These are phyloP conservation scores for Lepidonotus clava DNA, from an alignment of 2,888 invertebrate genomes.

Conservation along the genomic window DNA sequence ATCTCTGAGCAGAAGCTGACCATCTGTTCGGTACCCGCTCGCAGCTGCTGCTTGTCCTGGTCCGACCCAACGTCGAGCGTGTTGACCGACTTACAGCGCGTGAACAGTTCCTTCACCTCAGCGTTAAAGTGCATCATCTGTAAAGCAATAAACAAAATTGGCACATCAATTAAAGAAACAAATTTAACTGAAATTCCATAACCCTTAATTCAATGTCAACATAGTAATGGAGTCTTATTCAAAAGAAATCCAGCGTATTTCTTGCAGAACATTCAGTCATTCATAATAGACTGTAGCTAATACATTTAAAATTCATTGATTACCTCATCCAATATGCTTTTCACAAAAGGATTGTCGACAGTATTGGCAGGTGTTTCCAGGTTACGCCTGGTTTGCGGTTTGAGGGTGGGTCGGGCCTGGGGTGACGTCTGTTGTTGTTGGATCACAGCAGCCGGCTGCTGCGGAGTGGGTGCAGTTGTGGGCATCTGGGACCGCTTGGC, in stretches of 20 bases:
- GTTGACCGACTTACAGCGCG: constrained; percentile 74
- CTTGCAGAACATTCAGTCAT: no score
- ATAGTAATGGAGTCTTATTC: no score
- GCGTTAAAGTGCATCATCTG: constrained; percentile 83
- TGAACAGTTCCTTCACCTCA: constrained; percentile 85
- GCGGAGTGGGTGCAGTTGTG: not conserved
- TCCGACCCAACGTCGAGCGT: constrained; percentile 83
- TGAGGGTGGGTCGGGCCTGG: constrained; percentile 7
- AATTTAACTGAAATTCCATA: no score
- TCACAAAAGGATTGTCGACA: constrained; percentile 69
- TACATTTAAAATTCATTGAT: no score
- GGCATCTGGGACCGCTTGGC: constrained; percentile 32
- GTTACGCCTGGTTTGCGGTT: not conserved
- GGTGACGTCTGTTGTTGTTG: constrained; percentile 13
- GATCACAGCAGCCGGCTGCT: not conserved
- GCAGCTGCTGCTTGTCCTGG: constrained; percentile 83
- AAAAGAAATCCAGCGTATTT: no score
- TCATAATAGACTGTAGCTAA: no score
- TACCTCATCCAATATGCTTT: constrained; percentile 74
- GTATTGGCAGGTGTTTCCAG: constrained; percentile 56
- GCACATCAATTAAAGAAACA: no score
- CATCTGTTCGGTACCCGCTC: constrained; percentile 82
- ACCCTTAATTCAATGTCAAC: no score
- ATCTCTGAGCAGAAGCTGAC: constrained; percentile 85
- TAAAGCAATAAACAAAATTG: no score